Base-by-base conservation (phyloP, 2,888 invertebrate species). In the Lagria hirta region DNA sequence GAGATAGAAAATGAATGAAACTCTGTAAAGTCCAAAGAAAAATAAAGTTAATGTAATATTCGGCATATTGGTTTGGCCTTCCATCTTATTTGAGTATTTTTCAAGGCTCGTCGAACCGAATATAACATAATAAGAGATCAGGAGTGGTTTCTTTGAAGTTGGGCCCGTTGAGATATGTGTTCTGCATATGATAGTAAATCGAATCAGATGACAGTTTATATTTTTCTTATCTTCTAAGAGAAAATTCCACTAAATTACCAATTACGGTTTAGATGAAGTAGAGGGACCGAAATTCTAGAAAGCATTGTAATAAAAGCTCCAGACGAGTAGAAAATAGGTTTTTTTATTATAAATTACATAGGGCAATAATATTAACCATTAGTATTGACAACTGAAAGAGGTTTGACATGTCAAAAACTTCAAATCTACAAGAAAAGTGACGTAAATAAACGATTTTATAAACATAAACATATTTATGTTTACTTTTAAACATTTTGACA, bases 111-210 rank as follows among this genome's bases (percentile, higher is more conserved):
- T 37, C 57, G 59, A 57, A 48, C 47, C 50, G 55, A 50, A 58
- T 50, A 36, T 61, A 61, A 61, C 56, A 48, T 57, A 57, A 61
- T 61, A 59, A 61, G 51, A 52, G 51, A 52, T 53, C 51, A 51
- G 54, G 54, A 56, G 55, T 50, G 52, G 54, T 48, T 49, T 41
- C 60, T 62, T 62, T 62, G 62, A 62, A 58, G 64, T 60, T 32
- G 40, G n/a, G 48, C 48, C 51, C 51, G 42, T 47, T 14, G 53
- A 51, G 55, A 57, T n/a, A n/a, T 56, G 61, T 57, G 55, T 54
- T 64, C 64, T 68, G 65, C 66, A 66, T 66, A 64, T 64, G 65
- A 65, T 64, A 56, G 62, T 55, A 68, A 69, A 69, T 69, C 68
- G 67, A 67, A 68, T 68, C 65, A 63, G 62, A 59, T 61, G 57